Evolutionary conservation across 2,113 vertebrate species (phyloP).

Genomic region (Aleadryas rufinucha): DNA sequence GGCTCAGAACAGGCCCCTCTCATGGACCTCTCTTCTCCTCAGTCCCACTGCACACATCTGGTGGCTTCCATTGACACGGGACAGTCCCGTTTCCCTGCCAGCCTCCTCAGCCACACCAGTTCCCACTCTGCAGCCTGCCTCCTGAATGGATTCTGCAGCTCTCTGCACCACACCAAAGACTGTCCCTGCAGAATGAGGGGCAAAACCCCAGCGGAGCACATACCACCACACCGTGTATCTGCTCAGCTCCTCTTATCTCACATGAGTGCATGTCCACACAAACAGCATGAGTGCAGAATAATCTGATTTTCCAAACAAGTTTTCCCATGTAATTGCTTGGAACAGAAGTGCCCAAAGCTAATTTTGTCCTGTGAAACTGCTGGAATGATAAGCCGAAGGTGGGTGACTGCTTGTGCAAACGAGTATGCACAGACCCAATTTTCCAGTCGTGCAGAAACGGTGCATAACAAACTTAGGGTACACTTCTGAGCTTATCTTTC

Average conservation of each 20-base stretch:
- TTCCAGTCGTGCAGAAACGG: not conserved
- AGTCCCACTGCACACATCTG: not conserved
- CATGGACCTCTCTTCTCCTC: not conserved
- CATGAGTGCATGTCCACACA: not conserved
- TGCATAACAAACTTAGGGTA: not conserved
- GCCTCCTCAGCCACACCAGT: accelerated
- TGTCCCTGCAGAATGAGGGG: not conserved
- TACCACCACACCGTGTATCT: accelerated
- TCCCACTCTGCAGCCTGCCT: not conserved
- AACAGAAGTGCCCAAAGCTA: not conserved
- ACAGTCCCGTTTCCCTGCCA: not conserved
- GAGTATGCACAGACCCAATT: not conserved
- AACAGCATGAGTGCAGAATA: not conserved
- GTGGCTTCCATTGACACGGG: accelerated
- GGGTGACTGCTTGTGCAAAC: not conserved
- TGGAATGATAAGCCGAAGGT: not conserved
- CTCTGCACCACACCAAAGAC: not conserved
- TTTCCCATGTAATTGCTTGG: not conserved
- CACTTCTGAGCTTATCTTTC: not conserved
- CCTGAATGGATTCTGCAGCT: not conserved
- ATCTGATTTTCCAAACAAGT: not conserved
- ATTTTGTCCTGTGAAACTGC: not conserved
- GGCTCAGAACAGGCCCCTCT: not conserved
- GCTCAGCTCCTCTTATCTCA: not conserved
- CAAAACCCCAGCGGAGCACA: not conserved